Conservation (phyloP, 2,113 vertebrate species). For the Bujurquina vittata region DNA sequence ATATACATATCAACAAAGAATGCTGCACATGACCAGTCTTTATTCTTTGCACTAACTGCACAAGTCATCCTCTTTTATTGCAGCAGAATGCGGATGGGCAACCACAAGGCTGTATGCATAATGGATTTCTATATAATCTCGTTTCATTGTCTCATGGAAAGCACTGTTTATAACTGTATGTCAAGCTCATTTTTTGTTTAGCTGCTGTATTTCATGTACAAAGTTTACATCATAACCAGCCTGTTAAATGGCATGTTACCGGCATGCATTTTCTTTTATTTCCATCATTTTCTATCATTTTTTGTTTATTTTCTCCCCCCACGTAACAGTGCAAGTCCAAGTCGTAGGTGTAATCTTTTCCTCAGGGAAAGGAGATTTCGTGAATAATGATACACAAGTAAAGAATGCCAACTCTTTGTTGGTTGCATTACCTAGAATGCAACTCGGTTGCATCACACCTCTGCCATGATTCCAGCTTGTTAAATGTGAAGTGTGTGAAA, state of each 20-base stretch:
- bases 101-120: neutral
- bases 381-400: neutral
- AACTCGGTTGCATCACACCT: neutral
- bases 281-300: neutral
- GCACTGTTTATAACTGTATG: neutral
- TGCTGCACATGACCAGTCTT: neutral
- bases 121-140: conserved; percentile 16
- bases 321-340: neutral
- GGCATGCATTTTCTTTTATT: neutral
- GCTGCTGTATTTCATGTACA: neutral
- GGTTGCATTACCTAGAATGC: conserved; percentile 10
- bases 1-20: conserved; percentile 19
- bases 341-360: conserved; percentile 11
- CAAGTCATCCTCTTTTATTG: neutral
- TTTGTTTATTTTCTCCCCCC: neutral
- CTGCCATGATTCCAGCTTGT: neutral
- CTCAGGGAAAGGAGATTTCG: neutral
- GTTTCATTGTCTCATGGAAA: conserved; percentile 26
- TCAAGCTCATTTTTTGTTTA: neutral
- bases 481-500: neutral
- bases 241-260: neutral
- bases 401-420: conserved; percentile 1
- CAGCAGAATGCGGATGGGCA: conserved; percentile 18
- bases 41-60: neutral
- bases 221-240: conserved; percentile 1